phyloP scores from a whole-genome alignment of 2,113 vertebrate species.

The Cebidichthys violaceus region DNA sequence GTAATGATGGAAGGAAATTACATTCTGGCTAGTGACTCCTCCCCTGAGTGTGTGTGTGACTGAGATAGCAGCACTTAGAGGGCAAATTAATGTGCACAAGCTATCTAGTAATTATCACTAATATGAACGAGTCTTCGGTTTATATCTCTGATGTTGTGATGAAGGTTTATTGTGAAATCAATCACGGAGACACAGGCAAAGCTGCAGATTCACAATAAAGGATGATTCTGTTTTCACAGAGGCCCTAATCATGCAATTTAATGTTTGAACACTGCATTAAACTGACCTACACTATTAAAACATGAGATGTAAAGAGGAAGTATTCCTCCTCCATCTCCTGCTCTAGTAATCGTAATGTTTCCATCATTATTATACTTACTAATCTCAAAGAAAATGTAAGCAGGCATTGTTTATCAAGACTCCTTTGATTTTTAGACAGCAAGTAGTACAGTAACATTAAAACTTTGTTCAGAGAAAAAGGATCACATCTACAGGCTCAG shows the following conservation, averaged over 20 bases:
- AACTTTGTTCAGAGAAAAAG: background rate
- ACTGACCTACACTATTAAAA: background rate
- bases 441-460: background rate
- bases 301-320: background rate
- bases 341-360: background rate
- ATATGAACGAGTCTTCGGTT: background rate
- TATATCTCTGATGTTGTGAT: constrained; percentile 13
- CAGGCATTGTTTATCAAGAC: background rate
- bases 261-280: constrained; percentile 2
- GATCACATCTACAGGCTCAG: background rate
- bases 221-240: background rate
- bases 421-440: background rate
- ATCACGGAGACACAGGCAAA: background rate
- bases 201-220: background rate
- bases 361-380: no score
- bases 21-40: constrained; percentile 28
- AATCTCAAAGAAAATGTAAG: background rate
- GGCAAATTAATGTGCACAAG: constrained; percentile 2
- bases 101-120: constrained; percentile 14
- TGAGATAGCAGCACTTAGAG: constrained; percentile 8
- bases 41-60: constrained; percentile 1
- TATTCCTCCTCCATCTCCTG: background rate
- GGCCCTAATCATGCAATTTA: background rate
- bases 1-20: constrained; percentile 57
- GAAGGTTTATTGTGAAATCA: background rate